Evolutionary conservation across 2,888 invertebrate species (phyloP), one percentile per base, ranked within the genome.

Genomic region (Ennomos fuscantarius): DNA sequence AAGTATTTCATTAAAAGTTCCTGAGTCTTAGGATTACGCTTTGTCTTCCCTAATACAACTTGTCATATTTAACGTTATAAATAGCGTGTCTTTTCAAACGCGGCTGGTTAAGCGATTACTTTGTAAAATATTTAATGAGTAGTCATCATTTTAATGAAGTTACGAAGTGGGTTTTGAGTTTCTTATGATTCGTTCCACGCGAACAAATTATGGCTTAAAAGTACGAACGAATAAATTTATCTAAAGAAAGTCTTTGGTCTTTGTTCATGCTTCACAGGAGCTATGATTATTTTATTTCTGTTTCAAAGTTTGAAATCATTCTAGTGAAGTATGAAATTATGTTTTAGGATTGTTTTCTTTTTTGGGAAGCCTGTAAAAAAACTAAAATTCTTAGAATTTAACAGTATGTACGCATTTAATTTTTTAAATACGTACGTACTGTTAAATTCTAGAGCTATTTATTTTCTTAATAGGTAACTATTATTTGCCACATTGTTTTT

Each of bases 1-100:
- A 9, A 57, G 47, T 74, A 78, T 79, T 83, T 81, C 72, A 81
- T 80, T 81, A 79, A 75, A 81, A 83, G 70, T 83, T 81, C 61
- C 37, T 69, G 69, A 76, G 74, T 59, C 76, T 49, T n/a, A 62
- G 68, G 75, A 76, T 80, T 76, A 78, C 69, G 68, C 76, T 75
- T 74, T 66, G 70, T 65, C 62, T 72, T 66, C 68, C 67, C 63
- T 72, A 72, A 73, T 73, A 72, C 66, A 24, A 53, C 50, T 74
- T 70, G 72, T 73, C 70, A 66, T 68, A 76, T 69, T 65, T 54
- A 70, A 74, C 74, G 73, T 72, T 66, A 55, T 36, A 15, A 51
- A 57, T 48, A 35, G 58, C 53, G 39, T 57, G 56, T 51, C 46
- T 53, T 44, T 40, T 42, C 33, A 32, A 24, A 24, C 24, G 45